These are phyloP conservation scores for Drosophila melanocephala DNA, from an alignment of 2,888 invertebrate genomes.

Conservation along the genomic window DNA sequence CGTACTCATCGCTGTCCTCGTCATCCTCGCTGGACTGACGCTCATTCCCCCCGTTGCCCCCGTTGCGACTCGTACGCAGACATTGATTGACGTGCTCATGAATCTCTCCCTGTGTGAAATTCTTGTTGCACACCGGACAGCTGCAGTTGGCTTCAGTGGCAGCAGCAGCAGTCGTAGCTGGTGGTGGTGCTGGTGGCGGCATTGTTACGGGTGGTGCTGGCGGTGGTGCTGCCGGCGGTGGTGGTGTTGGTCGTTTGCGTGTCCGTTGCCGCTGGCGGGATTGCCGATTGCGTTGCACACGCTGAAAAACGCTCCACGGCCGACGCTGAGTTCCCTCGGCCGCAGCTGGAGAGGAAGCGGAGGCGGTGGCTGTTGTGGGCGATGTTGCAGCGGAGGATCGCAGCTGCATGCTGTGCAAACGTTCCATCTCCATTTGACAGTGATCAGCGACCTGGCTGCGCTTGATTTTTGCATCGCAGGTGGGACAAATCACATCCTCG, in stretches of 20 bases:
- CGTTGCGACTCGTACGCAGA: conserved; percentile 82
- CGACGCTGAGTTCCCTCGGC: conserved; percentile 45
- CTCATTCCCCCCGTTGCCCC: conserved; percentile 74
- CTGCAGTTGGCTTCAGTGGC: conserved; percentile 84
- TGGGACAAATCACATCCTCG: conserved; percentile 90
- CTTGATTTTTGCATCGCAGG: conserved; percentile 94
- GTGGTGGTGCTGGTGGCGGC: conserved; percentile 15
- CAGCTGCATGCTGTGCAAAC: conserved; percentile 85
- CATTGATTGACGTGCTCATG: conserved; percentile 91
- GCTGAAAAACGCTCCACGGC: conserved; percentile 91
- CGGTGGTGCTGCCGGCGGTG: conserved; percentile 23
- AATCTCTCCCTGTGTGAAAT: conserved; percentile 89
- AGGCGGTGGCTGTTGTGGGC: conserved; percentile 10
- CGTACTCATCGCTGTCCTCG: conserved; percentile 90
- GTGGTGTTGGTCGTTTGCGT: conserved; percentile 87
- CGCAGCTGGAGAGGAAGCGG: conserved; percentile 11
- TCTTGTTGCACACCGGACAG: conserved; percentile 94
- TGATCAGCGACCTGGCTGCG: conserved; percentile 94
- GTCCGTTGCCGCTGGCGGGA: conserved; percentile 88
- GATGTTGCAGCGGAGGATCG: conserved; percentile 17
- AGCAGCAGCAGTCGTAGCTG: conserved; percentile 17
- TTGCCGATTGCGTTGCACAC: conserved; percentile 91
- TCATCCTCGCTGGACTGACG: conserved; percentile 86
- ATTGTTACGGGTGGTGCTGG: conserved; percentile 19
- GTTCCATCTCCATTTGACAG: conserved; percentile 92